A percentile compares a stretch with the other conserved stretches of the same genome.
These are phyloP conservation scores for Phortica magna DNA, from an alignment of 2,888 invertebrate genomes.

Conservation along the genomic window DNA sequence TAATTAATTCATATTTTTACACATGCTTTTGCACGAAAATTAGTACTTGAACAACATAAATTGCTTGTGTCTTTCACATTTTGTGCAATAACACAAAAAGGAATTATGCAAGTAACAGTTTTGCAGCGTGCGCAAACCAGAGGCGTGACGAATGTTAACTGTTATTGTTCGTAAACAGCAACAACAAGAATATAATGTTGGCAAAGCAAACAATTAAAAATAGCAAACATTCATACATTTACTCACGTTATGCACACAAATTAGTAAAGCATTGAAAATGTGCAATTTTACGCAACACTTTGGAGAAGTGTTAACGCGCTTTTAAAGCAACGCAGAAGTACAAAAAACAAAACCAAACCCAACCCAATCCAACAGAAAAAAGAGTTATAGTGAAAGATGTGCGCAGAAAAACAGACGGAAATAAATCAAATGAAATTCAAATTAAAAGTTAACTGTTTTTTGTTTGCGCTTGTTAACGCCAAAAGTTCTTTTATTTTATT, in stretches of 20 bases:
- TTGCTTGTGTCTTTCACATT: background rate
- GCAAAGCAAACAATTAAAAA: background rate
- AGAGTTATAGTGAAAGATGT: background rate
- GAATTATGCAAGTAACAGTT: constrained; percentile 19
- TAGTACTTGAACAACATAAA: background rate
- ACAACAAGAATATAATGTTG: constrained; percentile 7
- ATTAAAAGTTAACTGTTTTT: constrained; percentile 29
- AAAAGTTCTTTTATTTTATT: background rate
- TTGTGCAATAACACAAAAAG: background rate
- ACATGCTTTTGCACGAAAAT: constrained; percentile 1
- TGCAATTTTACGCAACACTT: background rate
- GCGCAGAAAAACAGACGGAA: background rate
- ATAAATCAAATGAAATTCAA: constrained; percentile 30
- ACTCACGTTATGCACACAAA: background rate
- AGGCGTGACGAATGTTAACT: constrained; percentile 22
- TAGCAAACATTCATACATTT: background rate
- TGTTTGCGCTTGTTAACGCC: background rate
- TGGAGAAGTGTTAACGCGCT: background rate
- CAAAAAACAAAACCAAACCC: background rate
- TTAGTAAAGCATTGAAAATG: constrained; percentile 24
- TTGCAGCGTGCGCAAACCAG: background rate
- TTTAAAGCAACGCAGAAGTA: background rate
- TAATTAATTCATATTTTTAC: constrained; percentile 13
- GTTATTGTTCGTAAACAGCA: constrained; percentile 15
- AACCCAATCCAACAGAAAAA: no score